Evolutionary conservation across 1,140 invertebrate genomes (phyloP).

Genomic region (Argopecten irradians): DNA sequence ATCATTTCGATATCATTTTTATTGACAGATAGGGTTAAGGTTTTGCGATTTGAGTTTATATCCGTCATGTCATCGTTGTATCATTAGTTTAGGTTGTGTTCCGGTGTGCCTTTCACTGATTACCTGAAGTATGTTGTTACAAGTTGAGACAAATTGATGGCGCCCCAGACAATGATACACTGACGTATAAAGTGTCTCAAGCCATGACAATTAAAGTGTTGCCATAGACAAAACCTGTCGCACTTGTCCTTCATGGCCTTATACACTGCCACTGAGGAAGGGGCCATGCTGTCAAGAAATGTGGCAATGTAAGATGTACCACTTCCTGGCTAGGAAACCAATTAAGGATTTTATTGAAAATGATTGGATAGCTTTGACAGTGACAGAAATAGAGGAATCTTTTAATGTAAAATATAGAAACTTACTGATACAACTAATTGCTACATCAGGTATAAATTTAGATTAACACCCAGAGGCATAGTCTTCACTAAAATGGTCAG

Average conservation of each 20-base stretch:
- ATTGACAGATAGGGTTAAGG: too few species aligned
- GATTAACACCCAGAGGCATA: not conserved
- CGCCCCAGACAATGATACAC: not conserved
- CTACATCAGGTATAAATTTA: not conserved
- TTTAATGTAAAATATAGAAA: too few species aligned
- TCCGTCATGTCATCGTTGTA: not conserved
- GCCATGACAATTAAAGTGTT: not conserved
- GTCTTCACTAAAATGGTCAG: too few species aligned
- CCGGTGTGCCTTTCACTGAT: not conserved
- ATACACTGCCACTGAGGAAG: not conserved
- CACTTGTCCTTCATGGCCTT: not conserved
- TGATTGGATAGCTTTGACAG: not conserved
- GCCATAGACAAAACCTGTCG: not conserved
- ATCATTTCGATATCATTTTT: not conserved
- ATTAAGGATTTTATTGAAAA: conserved; percentile 4
- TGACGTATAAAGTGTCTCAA: not conserved
- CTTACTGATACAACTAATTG: too few species aligned
- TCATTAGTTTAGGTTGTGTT: not conserved
- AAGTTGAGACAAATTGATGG: not conserved
- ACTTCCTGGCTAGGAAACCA: not conserved
- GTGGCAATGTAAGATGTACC: not conserved
- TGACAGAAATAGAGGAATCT: not conserved
- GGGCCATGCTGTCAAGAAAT: not conserved
- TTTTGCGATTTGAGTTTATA: not conserved
- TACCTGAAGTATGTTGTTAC: not conserved